Percentiles rank a stretch among this genome's conserved stretches.
These are phyloP conservation scores for Melolontha melolontha DNA, from an alignment of 2,888 invertebrate species.

Conservation along the genomic window DNA sequence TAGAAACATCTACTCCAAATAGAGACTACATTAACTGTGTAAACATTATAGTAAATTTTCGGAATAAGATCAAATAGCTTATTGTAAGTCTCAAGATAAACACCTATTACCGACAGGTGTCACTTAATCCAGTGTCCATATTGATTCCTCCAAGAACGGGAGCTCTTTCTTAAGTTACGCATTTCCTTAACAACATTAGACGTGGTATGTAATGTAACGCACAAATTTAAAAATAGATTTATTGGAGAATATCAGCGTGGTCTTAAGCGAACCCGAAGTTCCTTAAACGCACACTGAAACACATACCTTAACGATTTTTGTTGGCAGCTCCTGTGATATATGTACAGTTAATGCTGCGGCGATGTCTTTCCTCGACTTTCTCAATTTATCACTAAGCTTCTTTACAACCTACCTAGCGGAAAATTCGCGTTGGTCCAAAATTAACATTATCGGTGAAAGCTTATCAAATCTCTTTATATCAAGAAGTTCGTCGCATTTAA, in stretches of 20 bases:
- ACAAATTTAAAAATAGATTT: constrained; percentile 16
- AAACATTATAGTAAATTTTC: too few species aligned
- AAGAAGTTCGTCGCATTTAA: too few species aligned
- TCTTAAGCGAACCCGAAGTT: background rate
- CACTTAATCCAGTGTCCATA: background rate
- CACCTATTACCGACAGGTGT: background rate
- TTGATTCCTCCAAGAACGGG: background rate
- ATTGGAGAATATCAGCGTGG: background rate
- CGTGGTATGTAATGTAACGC: background rate
- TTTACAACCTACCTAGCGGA: background rate
- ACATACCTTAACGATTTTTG: constrained; percentile 17
- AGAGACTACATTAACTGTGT: too few species aligned
- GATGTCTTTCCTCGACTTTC: constrained; percentile 10
- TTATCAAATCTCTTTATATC: too few species aligned
- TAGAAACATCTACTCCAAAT: too few species aligned
- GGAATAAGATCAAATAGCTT: too few species aligned
- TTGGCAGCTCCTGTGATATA: background rate
- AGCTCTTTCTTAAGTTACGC: too few species aligned
- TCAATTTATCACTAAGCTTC: background rate
- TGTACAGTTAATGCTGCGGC: background rate
- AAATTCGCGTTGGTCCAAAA: constrained; percentile 6
- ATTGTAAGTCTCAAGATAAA: background rate
- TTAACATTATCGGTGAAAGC: constrained; percentile 9
- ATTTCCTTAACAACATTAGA: too few species aligned
- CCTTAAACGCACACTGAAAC: constrained; percentile 1